Conservation (phyloP, 2,888 invertebrate genomes). For the Dasypolia templi region DNA sequence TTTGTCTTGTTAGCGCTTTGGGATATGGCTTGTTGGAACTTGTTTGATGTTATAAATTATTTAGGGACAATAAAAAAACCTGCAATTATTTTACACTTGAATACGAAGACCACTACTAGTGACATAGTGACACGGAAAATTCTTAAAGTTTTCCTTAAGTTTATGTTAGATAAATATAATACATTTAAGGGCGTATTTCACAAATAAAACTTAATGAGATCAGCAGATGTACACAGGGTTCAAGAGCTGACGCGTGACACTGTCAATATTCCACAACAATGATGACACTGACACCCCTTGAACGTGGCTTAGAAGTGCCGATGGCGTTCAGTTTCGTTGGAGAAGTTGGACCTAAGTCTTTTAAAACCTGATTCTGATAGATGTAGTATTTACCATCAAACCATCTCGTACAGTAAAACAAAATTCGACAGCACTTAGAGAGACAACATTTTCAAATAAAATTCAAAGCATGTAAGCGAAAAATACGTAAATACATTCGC, state of each 20-base stretch:
- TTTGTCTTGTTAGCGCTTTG: slow-evolving; percentile 60
- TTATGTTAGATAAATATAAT: not conserved
- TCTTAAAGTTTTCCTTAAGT: not conserved
- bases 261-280: no score
- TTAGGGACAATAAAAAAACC: slow-evolving; percentile 21
- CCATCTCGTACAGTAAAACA: not conserved
- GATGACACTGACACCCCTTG: not conserved
- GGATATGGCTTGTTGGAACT: slow-evolving; percentile 51
- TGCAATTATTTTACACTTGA: slow-evolving; percentile 36
- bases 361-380: not conserved
- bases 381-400: slow-evolving; percentile 2
- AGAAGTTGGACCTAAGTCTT: not conserved
- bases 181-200: not conserved
- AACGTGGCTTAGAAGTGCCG: no score
- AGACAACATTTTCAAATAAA: slow-evolving; percentile 40
- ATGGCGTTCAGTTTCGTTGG: not conserved
- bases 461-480: slow-evolving; percentile 48
- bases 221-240: not conserved
- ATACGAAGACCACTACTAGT: not conserved
- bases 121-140: not conserved
- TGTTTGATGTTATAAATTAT: slow-evolving; percentile 56
- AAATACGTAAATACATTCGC: slow-evolving; percentile 44
- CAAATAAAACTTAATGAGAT: not conserved
- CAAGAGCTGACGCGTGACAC: not conserved
- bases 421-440: slow-evolving; percentile 38